Conservation (phyloP, 2,888 invertebrate species). For the Druceiella hillmani region DNA sequence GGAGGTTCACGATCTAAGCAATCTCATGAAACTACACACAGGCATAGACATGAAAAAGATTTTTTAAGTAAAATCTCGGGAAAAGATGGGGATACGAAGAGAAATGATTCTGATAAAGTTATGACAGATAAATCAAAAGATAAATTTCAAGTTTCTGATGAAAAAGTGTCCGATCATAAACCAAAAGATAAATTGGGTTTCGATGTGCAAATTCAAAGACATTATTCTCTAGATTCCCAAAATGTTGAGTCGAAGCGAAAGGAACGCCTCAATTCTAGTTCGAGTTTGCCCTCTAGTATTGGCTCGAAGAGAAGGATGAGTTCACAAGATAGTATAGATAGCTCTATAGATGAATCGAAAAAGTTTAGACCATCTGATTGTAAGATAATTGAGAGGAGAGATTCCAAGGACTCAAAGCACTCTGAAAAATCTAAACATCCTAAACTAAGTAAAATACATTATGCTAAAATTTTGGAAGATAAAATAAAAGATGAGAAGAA, state of each 20-base stretch:
- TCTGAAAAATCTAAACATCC: conserved; percentile 43
- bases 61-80: conserved; percentile 28
- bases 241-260: conserved; percentile 49
- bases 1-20: conserved; percentile 38
- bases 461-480: conserved; percentile 53
- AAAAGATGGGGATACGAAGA: conserved; percentile 25
- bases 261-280: conserved; percentile 54
- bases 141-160: conserved; percentile 29
- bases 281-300: conserved; percentile 57
- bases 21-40: conserved; percentile 43
- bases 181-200: conserved; percentile 34
- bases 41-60: conserved; percentile 49
- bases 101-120: conserved; percentile 8
- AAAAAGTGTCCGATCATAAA: conserved; percentile 26
- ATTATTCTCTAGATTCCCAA: conserved; percentile 46
- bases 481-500: conserved; percentile 56
- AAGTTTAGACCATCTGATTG: conserved; percentile 54
- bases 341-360: conserved; percentile 55
- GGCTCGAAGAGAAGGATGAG: conserved; percentile 71
- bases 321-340: conserved; percentile 64
- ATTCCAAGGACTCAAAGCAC: conserved; percentile 61
- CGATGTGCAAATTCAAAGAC: conserved; percentile 41
- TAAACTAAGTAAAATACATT: conserved; percentile 55
- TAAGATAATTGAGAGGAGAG: conserved; percentile 56
- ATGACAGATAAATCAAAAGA: conserved; percentile 48